These are phyloP conservation scores for Venturia canescens DNA, from an alignment of 1,140 invertebrate genomes.

Conservation along the genomic window DNA sequence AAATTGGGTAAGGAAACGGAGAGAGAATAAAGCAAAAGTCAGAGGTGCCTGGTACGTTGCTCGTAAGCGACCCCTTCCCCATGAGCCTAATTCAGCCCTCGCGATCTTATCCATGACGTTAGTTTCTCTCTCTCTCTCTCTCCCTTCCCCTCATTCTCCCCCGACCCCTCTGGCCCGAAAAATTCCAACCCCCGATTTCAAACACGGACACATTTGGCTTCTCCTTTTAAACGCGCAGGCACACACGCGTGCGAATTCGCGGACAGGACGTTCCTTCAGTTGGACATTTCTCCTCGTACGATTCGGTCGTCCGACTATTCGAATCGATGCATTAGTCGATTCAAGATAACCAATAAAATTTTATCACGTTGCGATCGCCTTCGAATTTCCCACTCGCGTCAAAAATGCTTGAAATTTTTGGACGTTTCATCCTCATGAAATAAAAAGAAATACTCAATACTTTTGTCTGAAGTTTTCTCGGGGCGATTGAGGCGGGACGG, in stretches of 20 bases:
- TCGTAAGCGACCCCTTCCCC: conserved; percentile 1
- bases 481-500: background rate
- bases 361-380: too few species aligned
- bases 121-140: too few species aligned
- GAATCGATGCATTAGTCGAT: too few species aligned
- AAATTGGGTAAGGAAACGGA: background rate
- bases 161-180: background rate
- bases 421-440: too few species aligned
- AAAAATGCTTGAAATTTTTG: too few species aligned
- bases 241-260: background rate
- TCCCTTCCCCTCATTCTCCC: background rate
- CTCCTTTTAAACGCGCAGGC: background rate
- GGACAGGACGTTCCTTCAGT: background rate
- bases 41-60: conserved; percentile 49
- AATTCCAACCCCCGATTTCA: conserved; percentile 5
- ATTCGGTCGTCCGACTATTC: too few species aligned
- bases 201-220: background rate
- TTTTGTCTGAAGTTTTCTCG: too few species aligned
- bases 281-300: too few species aligned
- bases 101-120: conserved; percentile 45
- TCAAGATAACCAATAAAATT: too few species aligned
- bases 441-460: too few species aligned
- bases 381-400: too few species aligned
- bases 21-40: background rate
- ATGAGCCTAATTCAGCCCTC: background rate